A percentile compares a stretch with the other conserved stretches of the same genome.
These are phyloP conservation scores for Sebastolobus altivelis DNA, from an alignment of 2,797 vertebrate species.

Conservation along the genomic window DNA sequence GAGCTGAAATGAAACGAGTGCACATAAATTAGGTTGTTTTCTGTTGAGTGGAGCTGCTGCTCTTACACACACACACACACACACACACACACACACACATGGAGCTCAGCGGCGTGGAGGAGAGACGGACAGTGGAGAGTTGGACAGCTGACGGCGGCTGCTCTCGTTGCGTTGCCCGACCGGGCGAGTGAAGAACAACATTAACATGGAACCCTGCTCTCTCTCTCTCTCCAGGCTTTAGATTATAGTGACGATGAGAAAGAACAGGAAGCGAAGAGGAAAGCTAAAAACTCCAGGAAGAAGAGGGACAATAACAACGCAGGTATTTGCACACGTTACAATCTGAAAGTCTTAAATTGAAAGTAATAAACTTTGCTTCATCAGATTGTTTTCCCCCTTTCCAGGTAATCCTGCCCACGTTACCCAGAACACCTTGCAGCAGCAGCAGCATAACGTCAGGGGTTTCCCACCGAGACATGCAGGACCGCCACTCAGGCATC, in stretches of 20 bases:
- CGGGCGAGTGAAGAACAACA: too few species aligned
- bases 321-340: slow-evolving; percentile 35
- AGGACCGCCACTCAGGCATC: slow-evolving; percentile 46
- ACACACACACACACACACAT: too few species aligned
- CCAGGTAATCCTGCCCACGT: slow-evolving; percentile 39
- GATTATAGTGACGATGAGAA: slow-evolving; percentile 96
- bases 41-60: too few species aligned
- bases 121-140: too few species aligned
- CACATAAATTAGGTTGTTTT: neutral
- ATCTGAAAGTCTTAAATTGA: neutral
- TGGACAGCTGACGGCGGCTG: too few species aligned
- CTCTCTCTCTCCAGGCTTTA: slow-evolving; percentile 82
- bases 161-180: too few species aligned
- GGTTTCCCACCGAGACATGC: slow-evolving; percentile 35
- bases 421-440: slow-evolving; percentile 35
- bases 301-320: slow-evolving; percentile 68
- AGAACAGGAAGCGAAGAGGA: slow-evolving; percentile 89
- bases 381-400: neutral
- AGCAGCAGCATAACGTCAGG: slow-evolving; percentile 1
- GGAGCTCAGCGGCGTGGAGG: too few species aligned
- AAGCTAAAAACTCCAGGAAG: slow-evolving; percentile 79
- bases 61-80: too few species aligned
- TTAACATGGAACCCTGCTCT: neutral
- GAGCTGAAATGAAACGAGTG: neutral
- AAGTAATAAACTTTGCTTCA: neutral